A percentile compares a stretch with the other conserved stretches of the same genome.
Conservation (phyloP, 1,140 invertebrate species). For the Hycleus cichorii region DNA sequence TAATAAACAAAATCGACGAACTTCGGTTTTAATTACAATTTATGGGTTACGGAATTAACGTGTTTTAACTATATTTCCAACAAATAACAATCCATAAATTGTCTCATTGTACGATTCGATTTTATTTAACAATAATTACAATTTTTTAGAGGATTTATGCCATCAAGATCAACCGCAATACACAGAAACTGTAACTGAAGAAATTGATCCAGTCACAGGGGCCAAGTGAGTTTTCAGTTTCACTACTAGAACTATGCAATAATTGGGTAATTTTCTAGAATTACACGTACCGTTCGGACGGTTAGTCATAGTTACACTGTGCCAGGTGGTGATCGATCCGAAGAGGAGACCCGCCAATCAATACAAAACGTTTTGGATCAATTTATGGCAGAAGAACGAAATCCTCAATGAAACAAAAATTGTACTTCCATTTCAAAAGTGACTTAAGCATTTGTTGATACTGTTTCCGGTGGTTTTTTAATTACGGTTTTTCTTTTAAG, state of each 20-base stretch:
- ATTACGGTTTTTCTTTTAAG: not conserved
- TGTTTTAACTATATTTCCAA: not conserved
- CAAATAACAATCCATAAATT: constrained; percentile 12
- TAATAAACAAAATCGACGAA: not conserved
- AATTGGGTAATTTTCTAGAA: constrained; percentile 34
- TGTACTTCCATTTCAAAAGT: not conserved
- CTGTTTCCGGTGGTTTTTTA: constrained; percentile 5
- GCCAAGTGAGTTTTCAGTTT: constrained; percentile 43
- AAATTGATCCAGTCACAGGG: constrained; percentile 47
- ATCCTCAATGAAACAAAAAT: constrained; percentile 18
- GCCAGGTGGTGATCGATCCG: constrained; percentile 25
- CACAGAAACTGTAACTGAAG: constrained; percentile 47
- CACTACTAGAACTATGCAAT: not conserved
- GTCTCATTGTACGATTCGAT: not conserved
- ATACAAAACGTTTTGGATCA: constrained; percentile 50
- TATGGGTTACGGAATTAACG: constrained; percentile 5
- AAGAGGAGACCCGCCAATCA: constrained; percentile 44
- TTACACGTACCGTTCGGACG: constrained; percentile 45
- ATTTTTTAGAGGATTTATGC: constrained; percentile 46
- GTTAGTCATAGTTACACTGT: constrained; percentile 39
- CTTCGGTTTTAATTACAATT: constrained; percentile 2
- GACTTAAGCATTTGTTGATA: constrained; percentile 1
- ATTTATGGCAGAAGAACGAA: constrained; percentile 48
- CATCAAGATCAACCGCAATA: constrained; percentile 51
- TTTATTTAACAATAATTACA: not conserved